Conservation (phyloP, 1,140 invertebrate genomes). For the Portunus trituberculatus region DNA sequence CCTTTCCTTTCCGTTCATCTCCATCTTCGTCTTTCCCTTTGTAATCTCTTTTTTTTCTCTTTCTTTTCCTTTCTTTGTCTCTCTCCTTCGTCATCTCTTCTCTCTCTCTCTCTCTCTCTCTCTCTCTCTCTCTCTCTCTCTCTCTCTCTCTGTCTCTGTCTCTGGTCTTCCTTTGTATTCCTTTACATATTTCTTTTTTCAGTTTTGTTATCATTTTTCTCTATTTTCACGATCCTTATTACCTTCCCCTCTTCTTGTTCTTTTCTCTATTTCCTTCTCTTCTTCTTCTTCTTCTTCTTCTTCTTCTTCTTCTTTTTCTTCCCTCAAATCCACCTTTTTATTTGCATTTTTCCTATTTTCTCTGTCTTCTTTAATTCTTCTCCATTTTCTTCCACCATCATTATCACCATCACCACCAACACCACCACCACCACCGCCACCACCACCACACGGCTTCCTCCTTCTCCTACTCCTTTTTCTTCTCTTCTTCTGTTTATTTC, state of each 20-base stretch:
- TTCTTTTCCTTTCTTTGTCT: neutral
- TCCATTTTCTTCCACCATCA: neutral
- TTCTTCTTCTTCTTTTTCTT: neutral
- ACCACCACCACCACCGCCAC: too few species aligned
- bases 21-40: neutral
- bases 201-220: too few species aligned
- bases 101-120: constrained; percentile 7
- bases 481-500: neutral
- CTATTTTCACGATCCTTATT: too few species aligned
- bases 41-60: neutral
- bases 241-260: too few species aligned
- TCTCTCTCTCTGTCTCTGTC: constrained; percentile 33
- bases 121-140: constrained; percentile 33
- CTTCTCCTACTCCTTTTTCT: neutral
- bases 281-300: neutral
- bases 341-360: too few species aligned
- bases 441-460: too few species aligned
- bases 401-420: neutral
- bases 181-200: too few species aligned
- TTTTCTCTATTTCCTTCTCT: neutral
- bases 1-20: neutral
- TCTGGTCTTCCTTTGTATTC: neutral
- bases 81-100: neutral
- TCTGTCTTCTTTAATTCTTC: neutral
- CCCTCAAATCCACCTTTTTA: too few species aligned